phyloP scores from a whole-genome alignment of 2,797 vertebrate genomes.

The Sebastes vulpes region DNA sequence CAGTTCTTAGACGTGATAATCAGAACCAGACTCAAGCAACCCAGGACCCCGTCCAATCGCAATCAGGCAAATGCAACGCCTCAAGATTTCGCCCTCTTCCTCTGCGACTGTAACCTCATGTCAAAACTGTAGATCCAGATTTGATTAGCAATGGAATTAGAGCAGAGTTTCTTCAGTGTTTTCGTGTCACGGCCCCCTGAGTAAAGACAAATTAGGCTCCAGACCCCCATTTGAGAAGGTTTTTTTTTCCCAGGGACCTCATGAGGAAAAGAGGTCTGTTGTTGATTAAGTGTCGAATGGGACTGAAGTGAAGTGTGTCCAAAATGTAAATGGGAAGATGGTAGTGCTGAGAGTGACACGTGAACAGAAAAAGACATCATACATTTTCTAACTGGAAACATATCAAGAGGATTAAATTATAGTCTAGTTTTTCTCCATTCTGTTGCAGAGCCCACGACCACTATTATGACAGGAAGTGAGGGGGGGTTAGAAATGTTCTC shows the following conservation, averaged over 20 bases:
- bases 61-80: conserved; percentile 55
- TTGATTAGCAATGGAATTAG: conserved; percentile 49
- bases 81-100: conserved; percentile 54
- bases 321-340: conserved; percentile 13
- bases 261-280: conserved; percentile 24
- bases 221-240: conserved; percentile 29
- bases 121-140: conserved; percentile 58
- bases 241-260: conserved; percentile 17
- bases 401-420: conserved; percentile 41
- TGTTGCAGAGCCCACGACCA: conserved; percentile 19
- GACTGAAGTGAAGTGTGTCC: conserved; percentile 3
- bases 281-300: conserved; percentile 54
- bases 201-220: conserved; percentile 37
- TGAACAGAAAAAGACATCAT: conserved; percentile 18
- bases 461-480: conserved; percentile 39
- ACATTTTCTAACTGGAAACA: conserved; percentile 33
- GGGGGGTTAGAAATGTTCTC: conserved; percentile 34
- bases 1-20: conserved; percentile 76
- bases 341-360: conserved; percentile 1
- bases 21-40: conserved; percentile 76
- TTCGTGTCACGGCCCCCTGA: conserved; percentile 14
- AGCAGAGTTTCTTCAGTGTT: conserved; percentile 15
- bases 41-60: conserved; percentile 62
- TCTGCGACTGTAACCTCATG: conserved; percentile 39
- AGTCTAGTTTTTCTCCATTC: conserved; percentile 20